Base-by-base conservation (phyloP, 2,888 invertebrate genomes). In the Eumerus sabulonum region DNA sequence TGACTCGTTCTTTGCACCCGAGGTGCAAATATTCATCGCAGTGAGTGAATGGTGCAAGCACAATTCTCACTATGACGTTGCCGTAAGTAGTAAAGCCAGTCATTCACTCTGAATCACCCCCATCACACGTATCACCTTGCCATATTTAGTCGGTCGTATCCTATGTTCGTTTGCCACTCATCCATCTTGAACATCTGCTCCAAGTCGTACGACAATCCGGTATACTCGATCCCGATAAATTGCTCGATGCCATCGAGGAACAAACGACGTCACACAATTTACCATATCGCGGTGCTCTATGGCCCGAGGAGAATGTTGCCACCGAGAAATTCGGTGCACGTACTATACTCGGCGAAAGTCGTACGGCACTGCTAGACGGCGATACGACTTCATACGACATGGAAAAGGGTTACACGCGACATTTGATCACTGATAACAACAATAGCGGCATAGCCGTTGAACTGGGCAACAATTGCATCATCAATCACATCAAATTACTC, bases 1-100 rank as follows among this genome's bases (percentile, higher is more conserved):
- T 56, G 96, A 99, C 89, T 98, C 98, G 7, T 99, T 99, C 90
- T 99, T 96, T 90, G 98, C 97, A 0, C 94, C 95, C 0, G 99
- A 99, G 90, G 96, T 96, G 42, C 95, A 98, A 84, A 98, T 99
- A 82, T 99, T 99, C 90, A 91, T 93, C 84, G 96, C 97, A 0
- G 95, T 98, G 0, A 92, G 93, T 87, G 92, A 91, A 68, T 99
- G 98, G 98, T 94, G 95, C 83, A 93, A 92, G 83, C 92, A 93
- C 27, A 97, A 98, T 90, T 91, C 92, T 72, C 91, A 92, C 77
- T 91, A 86, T 12, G 86, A 89, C 67, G 84, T 87, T 64, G 85
- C 86, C 76, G 86, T 86, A 70, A 81, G 66, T 76, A 13, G 9
- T 12, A 16, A 11, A 9, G 27, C 27, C 27, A 27, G 27, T 27